Evolutionary conservation across 2,113 vertebrate genomes (phyloP), one percentile per base, ranked within the genome.

Genomic region (Numenius arquata): DNA sequence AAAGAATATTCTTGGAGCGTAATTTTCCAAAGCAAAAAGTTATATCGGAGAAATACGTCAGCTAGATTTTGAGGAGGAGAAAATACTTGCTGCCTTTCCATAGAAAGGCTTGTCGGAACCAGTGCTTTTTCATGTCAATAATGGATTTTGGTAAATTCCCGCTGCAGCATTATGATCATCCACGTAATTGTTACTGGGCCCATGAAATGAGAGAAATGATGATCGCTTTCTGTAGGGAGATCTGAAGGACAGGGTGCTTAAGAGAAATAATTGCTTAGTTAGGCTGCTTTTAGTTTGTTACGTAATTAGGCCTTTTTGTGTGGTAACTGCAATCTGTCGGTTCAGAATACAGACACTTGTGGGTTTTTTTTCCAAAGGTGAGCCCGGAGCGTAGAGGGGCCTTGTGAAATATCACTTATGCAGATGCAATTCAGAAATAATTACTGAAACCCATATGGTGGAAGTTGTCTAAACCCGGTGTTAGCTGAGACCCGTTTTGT

Each of bases 121-220:
- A 50, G 38, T 66, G 61, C 53, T 73, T 84, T 93, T 95, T 85
- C 53, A 38, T 20, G 70, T 90, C 95, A 85, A 9, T 56, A 93
- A 90, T 95, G 90, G 77, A 95, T 97, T 97, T 95, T 65, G 89
- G 94, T 95, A 88, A 96, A 95, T 75, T 96, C 88, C 76, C 87
- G 14, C 65, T 85, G 81, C 79, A 95, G 90, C 83, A 25, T 72
- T 88, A 70, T 82, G 75, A 92, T 90, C 85, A 47, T 90, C 53
- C 83, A 61, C 45, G 8, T 87, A 92, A 93, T 96, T 95, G 95
- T 97, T 97, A 75, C 90, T 96, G 86, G 95, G 94, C 92, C 95
- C 93, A 50, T 73, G 92, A 95, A 97, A 96, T 95, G 91, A 85
- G 68, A 77, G 85, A 96, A 97, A 93, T 93, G 85, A 38, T 78